phyloP scores from a whole-genome alignment of 2,797 vertebrate genomes.

The Brotula barbata region DNA sequence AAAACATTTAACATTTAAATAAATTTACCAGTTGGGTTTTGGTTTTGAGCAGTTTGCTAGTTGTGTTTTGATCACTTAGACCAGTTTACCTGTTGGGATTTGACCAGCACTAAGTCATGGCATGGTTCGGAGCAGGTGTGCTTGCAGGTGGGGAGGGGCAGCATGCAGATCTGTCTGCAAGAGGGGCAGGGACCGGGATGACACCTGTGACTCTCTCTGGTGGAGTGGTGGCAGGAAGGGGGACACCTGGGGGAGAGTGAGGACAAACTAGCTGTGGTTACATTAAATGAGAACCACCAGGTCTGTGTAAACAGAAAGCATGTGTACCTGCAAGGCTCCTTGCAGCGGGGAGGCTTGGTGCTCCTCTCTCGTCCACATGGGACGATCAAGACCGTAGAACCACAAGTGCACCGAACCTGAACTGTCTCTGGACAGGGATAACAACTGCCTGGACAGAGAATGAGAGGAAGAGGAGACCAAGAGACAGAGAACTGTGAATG shows the following conservation, averaged over 20 bases:
- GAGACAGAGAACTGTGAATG: too few species aligned
- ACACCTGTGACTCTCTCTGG: constrained; percentile 86
- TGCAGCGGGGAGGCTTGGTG: constrained; percentile 91
- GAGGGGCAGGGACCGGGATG: constrained; percentile 88
- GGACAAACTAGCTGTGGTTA: not conserved
- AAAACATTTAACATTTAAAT: too few species aligned
- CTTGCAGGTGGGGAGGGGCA: constrained; percentile 74
- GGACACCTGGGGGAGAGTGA: constrained; percentile 73
- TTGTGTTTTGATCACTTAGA: too few species aligned
- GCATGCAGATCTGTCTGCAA: constrained; percentile 85
- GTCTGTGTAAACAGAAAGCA: not conserved
- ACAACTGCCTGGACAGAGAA: constrained; percentile 84
- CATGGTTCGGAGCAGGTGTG: constrained; percentile 87
- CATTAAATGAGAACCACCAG: too few species aligned
- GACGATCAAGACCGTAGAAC: constrained; percentile 80
- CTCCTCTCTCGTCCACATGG: constrained; percentile 91
- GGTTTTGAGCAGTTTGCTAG: too few species aligned
- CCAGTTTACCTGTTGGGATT: constrained; percentile 44
- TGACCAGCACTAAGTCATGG: constrained; percentile 90
- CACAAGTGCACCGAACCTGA: constrained; percentile 85
- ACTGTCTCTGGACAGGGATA: constrained; percentile 92
- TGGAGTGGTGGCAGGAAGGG: constrained; percentile 88
- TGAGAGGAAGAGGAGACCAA: not conserved
- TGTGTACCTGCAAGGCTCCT: constrained; percentile 86
- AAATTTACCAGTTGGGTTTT: too few species aligned